Conservation (phyloP, 2,113 vertebrate species). For the Onychostruthus taczanowskii region DNA sequence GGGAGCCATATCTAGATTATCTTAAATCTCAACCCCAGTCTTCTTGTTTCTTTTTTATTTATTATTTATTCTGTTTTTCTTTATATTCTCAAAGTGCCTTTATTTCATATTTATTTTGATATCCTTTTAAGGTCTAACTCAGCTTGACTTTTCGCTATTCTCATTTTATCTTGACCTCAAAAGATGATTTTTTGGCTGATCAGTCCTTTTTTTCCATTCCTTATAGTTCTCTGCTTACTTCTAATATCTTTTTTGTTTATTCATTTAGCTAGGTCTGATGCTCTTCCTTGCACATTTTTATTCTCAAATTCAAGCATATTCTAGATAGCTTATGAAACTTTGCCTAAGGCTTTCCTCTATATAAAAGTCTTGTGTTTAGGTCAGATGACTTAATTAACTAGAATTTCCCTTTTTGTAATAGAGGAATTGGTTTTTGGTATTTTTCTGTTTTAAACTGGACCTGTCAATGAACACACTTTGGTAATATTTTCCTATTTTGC, state of each 20-base stretch:
- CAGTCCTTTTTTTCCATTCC: neutral
- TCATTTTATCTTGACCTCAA: slow-evolving; percentile 18
- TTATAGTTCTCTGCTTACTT: neutral
- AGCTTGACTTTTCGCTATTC: neutral
- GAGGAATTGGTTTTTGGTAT: neutral
- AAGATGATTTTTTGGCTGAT: slow-evolving; percentile 15
- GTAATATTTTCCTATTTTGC: neutral
- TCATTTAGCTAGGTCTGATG: neutral
- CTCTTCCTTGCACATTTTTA: neutral
- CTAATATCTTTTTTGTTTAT: slow-evolving; percentile 1
- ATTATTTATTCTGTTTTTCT: neutral
- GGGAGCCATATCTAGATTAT: neutral
- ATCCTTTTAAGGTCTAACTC: neutral
- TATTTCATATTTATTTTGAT: slow-evolving; percentile 32
- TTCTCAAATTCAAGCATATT: neutral
- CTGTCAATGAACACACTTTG: neutral
- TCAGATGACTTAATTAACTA: neutral
- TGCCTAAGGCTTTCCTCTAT: neutral
- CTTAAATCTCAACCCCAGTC: neutral
- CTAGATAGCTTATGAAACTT: neutral
- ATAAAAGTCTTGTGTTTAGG: neutral
- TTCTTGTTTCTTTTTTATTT: neutral
- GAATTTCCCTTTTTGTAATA: neutral
- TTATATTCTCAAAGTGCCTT: neutral
- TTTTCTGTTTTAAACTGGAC: neutral